Base-by-base conservation (phyloP, 2,888 invertebrate species). In the Heliconius ethilla region DNA sequence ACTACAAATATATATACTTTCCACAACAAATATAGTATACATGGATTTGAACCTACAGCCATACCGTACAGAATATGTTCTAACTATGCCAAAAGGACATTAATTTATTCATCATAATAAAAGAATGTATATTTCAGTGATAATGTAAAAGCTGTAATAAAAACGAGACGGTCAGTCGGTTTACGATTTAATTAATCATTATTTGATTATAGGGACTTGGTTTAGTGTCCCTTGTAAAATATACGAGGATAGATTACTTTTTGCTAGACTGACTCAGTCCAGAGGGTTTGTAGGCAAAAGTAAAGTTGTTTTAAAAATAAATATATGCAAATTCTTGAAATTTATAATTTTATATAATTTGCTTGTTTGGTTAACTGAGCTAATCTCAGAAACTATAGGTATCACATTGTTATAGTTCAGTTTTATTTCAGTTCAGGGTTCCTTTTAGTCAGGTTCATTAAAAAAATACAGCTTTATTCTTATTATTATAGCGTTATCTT, bases 121-220 rank as follows among this genome's bases (percentile, higher is more conserved):
- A 74, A 74, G 66, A 74, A 45, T 76, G 75, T 78, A 75, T 40
- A 40, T 40, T 40, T 25, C 40, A 69, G 69, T 69, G 40, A 40
- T 45, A 69, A 69, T 69, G 40, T 25, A 69, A 69, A 69, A 69
- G 69, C 69, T 40, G 25, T 25, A 45, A 45, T 69, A 78, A 78
- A 75, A 74, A 70, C 66, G 75, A 73, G 37, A 74, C 78, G 67
- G 76, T 59, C 78, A 76, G 59, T 37, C 62, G 67, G 75, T 80
- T 80, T 76, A 78, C 70, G 59, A 51, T 67, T 55, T 67, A 74
- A 74, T 69, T 73, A 76, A 76, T 76, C 62, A 76, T 70, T 63
- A 70, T 76, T 70, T 70, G 63, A 76, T 65, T 76, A 65, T 51
- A 76, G 70, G 63, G 40, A 65, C 40, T 65, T 63, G 33, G 15